Conservation (phyloP, 2,113 vertebrate species). For the crab-eating macaque (Macaca fascicularis) region DNA sequence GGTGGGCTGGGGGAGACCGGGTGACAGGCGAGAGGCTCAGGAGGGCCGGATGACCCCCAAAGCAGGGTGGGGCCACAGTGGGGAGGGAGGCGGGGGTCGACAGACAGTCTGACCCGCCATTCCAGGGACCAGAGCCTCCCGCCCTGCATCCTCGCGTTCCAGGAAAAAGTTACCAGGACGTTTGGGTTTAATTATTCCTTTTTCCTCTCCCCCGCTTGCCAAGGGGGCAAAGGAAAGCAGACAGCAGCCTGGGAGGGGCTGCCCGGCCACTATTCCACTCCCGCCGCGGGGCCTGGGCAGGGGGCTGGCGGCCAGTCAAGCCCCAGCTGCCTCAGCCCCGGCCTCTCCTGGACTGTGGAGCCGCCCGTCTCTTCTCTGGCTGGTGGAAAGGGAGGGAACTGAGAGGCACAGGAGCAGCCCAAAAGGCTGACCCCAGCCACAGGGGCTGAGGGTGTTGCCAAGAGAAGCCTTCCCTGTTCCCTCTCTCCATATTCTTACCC, state of each 20-base stretch:
- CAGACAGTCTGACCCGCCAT: neutral
- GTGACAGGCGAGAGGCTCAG: neutral
- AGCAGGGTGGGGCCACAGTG: neutral
- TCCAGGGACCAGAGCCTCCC: conserved; percentile 49
- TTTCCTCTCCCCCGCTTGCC: conserved; percentile 72
- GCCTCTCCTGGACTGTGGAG: neutral
- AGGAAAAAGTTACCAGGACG: conserved; percentile 77
- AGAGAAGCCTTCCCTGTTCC: neutral
- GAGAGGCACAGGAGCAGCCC: neutral
- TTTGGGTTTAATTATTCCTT: conserved; percentile 78
- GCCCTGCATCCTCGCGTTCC: conserved; percentile 53
- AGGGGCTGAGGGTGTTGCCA: neutral
- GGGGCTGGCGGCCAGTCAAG: conserved; percentile 64
- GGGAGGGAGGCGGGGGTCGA: neutral
- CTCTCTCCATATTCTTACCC: neutral
- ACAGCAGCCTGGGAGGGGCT: conserved; percentile 68
- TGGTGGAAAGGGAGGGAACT: neutral
- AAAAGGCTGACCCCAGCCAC: neutral
- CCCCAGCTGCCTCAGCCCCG: neutral
- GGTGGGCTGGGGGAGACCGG: neutral
- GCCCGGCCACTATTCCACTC: conserved; percentile 25
- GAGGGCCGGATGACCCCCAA: neutral
- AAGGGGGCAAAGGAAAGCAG: conserved; percentile 78
- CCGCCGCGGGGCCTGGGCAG: conserved; percentile 50
- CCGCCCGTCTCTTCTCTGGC: neutral